Conservation (phyloP, 2,888 invertebrate genomes). For the Ectobius pallidus region DNA sequence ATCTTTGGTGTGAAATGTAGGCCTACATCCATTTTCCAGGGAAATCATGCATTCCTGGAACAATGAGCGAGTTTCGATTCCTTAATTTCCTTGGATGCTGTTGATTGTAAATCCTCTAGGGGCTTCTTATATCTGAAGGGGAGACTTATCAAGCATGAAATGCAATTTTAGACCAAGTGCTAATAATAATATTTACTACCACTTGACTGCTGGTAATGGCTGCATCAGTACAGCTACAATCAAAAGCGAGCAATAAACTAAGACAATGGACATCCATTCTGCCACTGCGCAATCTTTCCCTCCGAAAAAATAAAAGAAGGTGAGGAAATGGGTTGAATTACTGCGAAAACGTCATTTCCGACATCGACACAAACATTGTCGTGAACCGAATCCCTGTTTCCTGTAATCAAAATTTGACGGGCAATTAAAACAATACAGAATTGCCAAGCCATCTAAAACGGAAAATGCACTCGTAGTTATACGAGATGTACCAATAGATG, state of each 20-base stretch:
- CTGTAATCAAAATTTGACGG: constrained; percentile 25
- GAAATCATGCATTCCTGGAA: no score
- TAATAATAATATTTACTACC: no score
- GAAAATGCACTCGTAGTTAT: constrained; percentile 15
- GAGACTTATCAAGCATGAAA: no score
- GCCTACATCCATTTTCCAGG: no score
- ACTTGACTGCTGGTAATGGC: no score
- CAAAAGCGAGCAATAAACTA: background rate
- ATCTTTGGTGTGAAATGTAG: no score
- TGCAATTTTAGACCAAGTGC: no score
- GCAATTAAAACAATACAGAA: constrained; percentile 27
- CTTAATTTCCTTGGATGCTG: no score
- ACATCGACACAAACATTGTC: background rate
- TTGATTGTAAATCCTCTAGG: no score
- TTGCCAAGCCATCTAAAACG: background rate
- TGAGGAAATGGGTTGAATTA: background rate
- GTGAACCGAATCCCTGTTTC: background rate
- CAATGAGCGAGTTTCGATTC: no score
- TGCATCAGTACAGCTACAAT: background rate
- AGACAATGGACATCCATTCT: background rate
- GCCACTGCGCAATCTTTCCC: background rate
- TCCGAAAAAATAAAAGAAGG: constrained; percentile 1
- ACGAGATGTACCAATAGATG: constrained; percentile 23
- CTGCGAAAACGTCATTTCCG: constrained; percentile 18
- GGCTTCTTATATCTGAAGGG: no score